A percentile compares a stretch with the other conserved stretches of the same genome.
Conservation (phyloP, 2,113 vertebrate species). For the Microtus oregoni region DNA sequence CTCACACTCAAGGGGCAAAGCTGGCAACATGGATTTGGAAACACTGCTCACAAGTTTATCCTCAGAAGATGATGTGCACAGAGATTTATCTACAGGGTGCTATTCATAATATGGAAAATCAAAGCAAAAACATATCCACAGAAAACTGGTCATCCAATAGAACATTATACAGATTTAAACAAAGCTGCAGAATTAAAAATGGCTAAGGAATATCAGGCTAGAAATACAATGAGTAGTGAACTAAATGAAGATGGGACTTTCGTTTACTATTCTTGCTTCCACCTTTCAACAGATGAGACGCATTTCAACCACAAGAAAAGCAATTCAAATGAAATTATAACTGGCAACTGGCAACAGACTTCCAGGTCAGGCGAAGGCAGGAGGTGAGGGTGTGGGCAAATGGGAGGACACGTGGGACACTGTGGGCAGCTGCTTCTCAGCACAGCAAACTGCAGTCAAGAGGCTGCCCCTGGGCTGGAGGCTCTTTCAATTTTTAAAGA, state of each 20-base stretch:
- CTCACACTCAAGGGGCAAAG: background rate
- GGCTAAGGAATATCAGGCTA: background rate
- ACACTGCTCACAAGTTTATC: conserved; percentile 13
- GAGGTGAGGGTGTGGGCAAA: background rate
- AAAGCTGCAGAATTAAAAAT: background rate
- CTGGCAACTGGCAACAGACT: conserved; percentile 2
- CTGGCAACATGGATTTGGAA: background rate
- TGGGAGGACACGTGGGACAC: background rate
- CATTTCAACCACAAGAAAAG: conserved; percentile 36
- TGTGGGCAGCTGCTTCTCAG: background rate
- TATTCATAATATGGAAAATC: background rate
- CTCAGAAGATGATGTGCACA: background rate
- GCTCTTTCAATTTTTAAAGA: background rate
- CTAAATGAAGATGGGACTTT: background rate
- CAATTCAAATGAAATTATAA: conserved; percentile 46
- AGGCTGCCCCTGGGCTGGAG: background rate
- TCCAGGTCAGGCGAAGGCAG: background rate
- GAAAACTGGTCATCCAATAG: background rate
- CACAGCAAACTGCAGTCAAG: background rate
- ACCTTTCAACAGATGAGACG: background rate
- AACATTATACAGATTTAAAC: background rate
- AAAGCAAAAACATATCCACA: background rate
- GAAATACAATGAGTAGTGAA: background rate
- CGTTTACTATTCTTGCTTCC: background rate
- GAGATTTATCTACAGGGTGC: conserved; percentile 6